Percentiles rank a stretch among this genome's conserved stretches.
Evolutionary conservation across 2,888 invertebrate species (phyloP).

Genomic region (Ferrisia virgata): DNA sequence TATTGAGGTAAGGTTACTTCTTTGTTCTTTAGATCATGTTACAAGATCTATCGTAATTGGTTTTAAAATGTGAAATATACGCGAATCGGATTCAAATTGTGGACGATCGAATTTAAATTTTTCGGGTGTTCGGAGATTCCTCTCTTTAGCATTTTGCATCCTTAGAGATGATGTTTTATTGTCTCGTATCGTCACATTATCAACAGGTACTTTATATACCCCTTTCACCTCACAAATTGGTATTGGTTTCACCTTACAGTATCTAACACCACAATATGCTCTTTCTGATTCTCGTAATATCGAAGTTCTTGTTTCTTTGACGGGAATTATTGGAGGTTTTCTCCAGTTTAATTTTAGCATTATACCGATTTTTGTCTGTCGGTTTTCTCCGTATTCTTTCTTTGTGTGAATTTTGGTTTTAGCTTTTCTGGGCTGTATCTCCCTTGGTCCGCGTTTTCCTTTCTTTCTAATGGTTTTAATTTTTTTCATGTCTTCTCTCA

Average conservation of each 20-base stretch:
- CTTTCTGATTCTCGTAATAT: not conserved
- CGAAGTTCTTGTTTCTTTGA: not conserved
- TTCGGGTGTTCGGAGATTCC: not conserved
- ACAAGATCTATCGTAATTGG: not conserved
- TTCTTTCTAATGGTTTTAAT: not conserved
- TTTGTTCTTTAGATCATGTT: not conserved
- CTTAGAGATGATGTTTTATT: not conserved
- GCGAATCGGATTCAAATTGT: not conserved
- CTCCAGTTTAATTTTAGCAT: slow-evolving; percentile 1
- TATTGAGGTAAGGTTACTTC: slow-evolving; percentile 8
- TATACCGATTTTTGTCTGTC: not conserved
- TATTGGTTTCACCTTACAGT: not conserved
- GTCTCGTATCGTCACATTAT: not conserved
- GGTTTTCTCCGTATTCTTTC: not conserved
- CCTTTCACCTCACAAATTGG: not conserved
- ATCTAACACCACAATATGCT: not conserved
- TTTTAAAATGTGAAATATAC: not conserved
- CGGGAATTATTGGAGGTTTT: not conserved
- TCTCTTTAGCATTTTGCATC: not conserved
- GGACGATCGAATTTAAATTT: not conserved
- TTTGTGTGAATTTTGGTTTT: not conserved
- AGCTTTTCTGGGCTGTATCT: not conserved
- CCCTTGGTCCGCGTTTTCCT: not conserved
- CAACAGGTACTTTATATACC: not conserved
- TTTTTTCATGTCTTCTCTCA: not conserved